Base-by-base conservation (phyloP, 2,113 vertebrate species). In the Amazona vittata region DNA sequence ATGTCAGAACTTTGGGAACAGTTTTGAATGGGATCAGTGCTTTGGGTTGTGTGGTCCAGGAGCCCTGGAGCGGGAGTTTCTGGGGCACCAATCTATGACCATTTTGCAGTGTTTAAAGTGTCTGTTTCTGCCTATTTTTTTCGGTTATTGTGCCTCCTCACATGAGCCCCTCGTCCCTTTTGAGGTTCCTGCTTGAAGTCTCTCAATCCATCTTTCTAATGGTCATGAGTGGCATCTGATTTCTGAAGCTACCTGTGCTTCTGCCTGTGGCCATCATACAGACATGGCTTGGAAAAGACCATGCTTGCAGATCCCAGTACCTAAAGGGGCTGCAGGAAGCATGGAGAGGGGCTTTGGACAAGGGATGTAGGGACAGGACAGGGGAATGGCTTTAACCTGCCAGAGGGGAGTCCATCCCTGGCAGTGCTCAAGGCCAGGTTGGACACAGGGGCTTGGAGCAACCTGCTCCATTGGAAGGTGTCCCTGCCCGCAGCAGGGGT, bases 21-120 rank as follows among this genome's bases (percentile, higher is more conserved):
- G 4, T 84, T 89, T 70, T 87, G 74, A 79, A 93, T 68, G 85
- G 89, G 71, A 90, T 86, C 89, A 43, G 64, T 26, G 89, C 50
- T 53, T 69, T 53, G 64, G 64, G 50, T 26, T 94, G 46, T 59
- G 28, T 77, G 75, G 59, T 44, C 67, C 75, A 39, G 67, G 16
- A 94, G 63, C 62, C 44, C 39, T 43, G 64, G 13, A 49, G 70
- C 33, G n/a, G 33, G 10, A 33, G 81, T 63, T 94, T 50, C 76
- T 46, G 3, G 31, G 33, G 29, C 19, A 29, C 14, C 62, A 39
- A 41, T 49, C 70, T 25, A 0, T 12, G 41, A 10, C 26, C 35
- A 12, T 29, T 73, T 39, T 37, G 24, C 57, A n/a, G n/a, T 6
- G 15, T 53, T 84, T 19, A 2, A 77, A 70, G 50, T 35, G 31